Percentiles rank a stretch among this genome's conserved stretches.
Evolutionary conservation across 2,888 invertebrate genomes (phyloP).

Genomic region (Petrophora chlorosata): DNA sequence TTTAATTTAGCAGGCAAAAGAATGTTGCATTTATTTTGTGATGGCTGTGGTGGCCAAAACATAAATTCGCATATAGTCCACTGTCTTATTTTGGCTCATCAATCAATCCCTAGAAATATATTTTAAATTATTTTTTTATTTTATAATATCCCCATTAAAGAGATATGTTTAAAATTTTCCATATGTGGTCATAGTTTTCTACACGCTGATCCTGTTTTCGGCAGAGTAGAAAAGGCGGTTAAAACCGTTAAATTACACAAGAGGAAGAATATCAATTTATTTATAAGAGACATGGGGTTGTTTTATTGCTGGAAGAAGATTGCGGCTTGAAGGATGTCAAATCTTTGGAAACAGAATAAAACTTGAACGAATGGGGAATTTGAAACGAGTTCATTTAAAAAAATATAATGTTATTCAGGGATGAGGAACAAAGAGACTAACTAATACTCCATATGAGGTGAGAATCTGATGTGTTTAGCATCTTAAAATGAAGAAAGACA

Average conservation of each 20-base stretch:
- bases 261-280: background rate
- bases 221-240: background rate
- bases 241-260: background rate
- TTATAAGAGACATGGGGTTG: background rate
- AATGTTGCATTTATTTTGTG: too few species aligned
- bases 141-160: too few species aligned
- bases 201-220: background rate
- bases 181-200: background rate
- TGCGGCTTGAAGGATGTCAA: background rate
- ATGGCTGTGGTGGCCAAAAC: background rate
- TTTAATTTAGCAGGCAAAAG: background rate
- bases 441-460: background rate
- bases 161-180: background rate
- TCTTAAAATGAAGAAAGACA: too few species aligned
- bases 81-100: too few species aligned
- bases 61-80: background rate
- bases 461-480: too few species aligned
- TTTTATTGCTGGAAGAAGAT: background rate
- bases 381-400: background rate
- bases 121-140: too few species aligned
- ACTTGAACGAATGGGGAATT: background rate
- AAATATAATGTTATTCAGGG: background rate
- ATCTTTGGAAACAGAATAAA: background rate
- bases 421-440: background rate
- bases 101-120: background rate